These are phyloP conservation scores for Paralvinella palmiformis DNA, from an alignment of 1,140 invertebrate species.

Conservation along the genomic window DNA sequence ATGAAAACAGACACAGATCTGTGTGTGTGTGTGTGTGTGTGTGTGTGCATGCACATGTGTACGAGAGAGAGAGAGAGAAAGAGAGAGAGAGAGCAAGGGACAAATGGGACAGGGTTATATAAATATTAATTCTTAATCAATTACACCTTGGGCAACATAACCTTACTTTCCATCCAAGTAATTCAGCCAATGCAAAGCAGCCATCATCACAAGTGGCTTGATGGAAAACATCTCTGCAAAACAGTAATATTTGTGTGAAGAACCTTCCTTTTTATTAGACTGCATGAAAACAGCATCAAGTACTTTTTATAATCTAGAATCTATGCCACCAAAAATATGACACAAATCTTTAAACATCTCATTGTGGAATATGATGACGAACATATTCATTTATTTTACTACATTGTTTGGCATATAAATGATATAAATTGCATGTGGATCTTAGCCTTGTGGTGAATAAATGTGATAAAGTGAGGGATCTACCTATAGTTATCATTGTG, in stretches of 20 bases:
- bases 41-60: not conserved
- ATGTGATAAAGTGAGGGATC: no score
- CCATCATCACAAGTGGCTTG: slow-evolving; percentile 85
- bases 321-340: not conserved
- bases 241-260: slow-evolving; percentile 7
- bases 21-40: not conserved
- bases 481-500: slow-evolving; percentile 40
- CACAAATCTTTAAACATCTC: no score
- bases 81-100: not conserved
- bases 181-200: slow-evolving; percentile 68
- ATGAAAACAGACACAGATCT: not conserved
- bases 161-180: slow-evolving; percentile 69
- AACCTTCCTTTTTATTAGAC: no score
- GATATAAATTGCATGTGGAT: no score
- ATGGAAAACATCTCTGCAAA: slow-evolving; percentile 71
- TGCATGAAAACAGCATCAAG: no score
- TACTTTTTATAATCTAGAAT: not conserved
- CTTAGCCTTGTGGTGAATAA: no score
- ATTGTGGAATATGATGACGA: no score
- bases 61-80: not conserved
- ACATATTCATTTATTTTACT: no score
- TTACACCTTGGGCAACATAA: not conserved
- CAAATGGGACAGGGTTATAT: not conserved
- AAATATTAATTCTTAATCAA: not conserved
- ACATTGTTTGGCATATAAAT: no score